Evolutionary conservation across 2,797 vertebrate species (phyloP).

Genomic region (Gymnothorax reevesii): DNA sequence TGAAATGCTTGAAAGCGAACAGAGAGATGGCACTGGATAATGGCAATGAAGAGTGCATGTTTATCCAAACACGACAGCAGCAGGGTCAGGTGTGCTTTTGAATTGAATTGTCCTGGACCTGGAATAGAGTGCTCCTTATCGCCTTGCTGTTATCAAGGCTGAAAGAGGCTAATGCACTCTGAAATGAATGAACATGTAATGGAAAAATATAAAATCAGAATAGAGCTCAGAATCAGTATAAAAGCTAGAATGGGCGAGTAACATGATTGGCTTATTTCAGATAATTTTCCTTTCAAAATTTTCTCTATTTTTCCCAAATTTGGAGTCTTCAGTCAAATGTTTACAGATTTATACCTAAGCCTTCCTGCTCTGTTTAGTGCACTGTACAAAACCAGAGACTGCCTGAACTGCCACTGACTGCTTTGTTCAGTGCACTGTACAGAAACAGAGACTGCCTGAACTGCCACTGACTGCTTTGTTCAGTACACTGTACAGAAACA

Average conservation of each 20-base stretch:
- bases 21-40: background rate
- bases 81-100: conserved; percentile 3
- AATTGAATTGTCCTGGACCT: background rate
- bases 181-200: background rate
- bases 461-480: no score
- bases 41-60: background rate
- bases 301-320: background rate
- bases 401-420: no score
- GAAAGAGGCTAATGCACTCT: background rate
- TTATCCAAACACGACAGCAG: background rate
- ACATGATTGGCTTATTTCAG: background rate
- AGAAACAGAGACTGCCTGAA: no score
- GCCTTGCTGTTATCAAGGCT: background rate
- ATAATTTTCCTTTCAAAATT: background rate
- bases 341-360: background rate
- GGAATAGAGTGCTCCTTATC: background rate
- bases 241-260: background rate
- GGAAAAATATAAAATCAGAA: conserved; percentile 30
- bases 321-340: background rate
- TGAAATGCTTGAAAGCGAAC: background rate
- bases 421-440: no score
- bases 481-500: no score
- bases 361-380: background rate
- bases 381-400: no score
- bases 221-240: background rate